Conservation (phyloP, 1,140 invertebrate species). For the Nasonia vitripennis region DNA sequence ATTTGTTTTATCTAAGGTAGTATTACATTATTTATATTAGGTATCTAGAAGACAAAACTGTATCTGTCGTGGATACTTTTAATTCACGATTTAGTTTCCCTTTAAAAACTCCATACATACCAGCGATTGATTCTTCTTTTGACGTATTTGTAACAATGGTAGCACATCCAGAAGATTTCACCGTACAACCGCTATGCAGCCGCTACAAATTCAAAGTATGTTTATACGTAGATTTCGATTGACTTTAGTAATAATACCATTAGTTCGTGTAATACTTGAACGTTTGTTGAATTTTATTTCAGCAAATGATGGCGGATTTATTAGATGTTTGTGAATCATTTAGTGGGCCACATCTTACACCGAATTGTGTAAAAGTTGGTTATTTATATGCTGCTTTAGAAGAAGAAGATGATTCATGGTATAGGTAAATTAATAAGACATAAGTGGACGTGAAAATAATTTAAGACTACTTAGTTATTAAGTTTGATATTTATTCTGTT, state of each 20-base stretch:
- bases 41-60: not conserved
- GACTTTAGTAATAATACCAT: constrained; percentile 21
- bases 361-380: constrained; percentile 70
- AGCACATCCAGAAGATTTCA: constrained; percentile 78
- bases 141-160: constrained; percentile 78
- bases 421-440: constrained; percentile 71
- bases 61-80: not conserved
- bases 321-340: constrained; percentile 73
- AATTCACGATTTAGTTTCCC: not conserved
- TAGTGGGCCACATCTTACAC: constrained; percentile 61
- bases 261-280: not conserved
- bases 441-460: not conserved
- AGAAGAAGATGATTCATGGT: constrained; percentile 76
- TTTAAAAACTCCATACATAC: not conserved
- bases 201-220: constrained; percentile 54
- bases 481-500: constrained; percentile 4
- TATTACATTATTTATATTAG: not conserved
- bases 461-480: not conserved
- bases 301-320: constrained; percentile 75
- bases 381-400: constrained; percentile 73
- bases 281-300: constrained; percentile 22
- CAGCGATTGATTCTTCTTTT: constrained; percentile 69
- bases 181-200: constrained; percentile 60
- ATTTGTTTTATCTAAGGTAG: not conserved
- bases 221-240: constrained; percentile 30